phyloP scores from a whole-genome alignment of 2,113 vertebrate species.

The Paradisaea rubra region DNA sequence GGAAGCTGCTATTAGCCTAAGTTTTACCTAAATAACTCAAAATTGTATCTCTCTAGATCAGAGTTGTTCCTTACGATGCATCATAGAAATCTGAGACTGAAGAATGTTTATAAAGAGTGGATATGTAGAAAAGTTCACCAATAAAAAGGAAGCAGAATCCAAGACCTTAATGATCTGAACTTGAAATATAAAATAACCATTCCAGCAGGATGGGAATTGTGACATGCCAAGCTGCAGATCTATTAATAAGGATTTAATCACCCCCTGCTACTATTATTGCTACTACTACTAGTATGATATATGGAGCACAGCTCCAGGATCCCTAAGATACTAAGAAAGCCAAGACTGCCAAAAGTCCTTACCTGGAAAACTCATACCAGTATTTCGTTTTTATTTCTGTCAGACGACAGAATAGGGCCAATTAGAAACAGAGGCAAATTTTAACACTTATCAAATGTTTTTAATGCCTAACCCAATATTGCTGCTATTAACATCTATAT shows the following conservation, averaged over 20 bases:
- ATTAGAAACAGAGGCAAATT: neutral
- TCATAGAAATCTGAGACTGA: neutral
- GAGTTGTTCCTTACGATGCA: neutral
- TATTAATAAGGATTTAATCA: neutral
- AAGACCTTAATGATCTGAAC: neutral
- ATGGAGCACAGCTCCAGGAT: neutral
- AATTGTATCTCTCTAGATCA: neutral
- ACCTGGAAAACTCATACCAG: neutral
- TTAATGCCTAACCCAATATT: neutral
- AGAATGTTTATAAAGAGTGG: neutral
- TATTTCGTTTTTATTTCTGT: neutral
- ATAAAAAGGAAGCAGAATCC: neutral
- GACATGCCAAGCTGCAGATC: neutral
- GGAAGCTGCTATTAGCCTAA: neutral
- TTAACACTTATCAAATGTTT: neutral
- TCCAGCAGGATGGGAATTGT: neutral
- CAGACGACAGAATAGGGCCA: neutral
- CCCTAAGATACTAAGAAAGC: rapidly evolving
- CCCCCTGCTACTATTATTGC: neutral
- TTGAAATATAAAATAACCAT: neutral
- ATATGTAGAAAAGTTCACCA: neutral
- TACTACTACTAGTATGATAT: neutral
- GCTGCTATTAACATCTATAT: neutral
- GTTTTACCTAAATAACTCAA: neutral
- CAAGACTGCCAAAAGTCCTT: neutral